A percentile compares a stretch with the other conserved stretches of the same genome.
Conservation (phyloP, 2,113 vertebrate species). For the Percopsis transmontana region DNA sequence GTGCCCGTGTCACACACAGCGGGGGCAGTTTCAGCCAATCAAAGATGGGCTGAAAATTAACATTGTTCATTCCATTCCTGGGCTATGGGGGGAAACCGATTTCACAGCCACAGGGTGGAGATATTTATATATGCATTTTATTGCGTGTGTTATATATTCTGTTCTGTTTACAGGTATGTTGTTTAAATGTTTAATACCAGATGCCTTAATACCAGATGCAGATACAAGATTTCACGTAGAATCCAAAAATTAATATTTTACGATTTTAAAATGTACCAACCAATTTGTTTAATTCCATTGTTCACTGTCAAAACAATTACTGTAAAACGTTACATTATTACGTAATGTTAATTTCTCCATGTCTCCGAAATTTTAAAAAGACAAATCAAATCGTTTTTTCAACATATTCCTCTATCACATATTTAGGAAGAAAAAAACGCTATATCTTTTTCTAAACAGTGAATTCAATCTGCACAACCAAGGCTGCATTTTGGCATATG, state of each 20-base stretch:
- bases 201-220: neutral
- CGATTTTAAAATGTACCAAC: neutral
- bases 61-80: constrained; percentile 88
- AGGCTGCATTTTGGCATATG: constrained; percentile 63
- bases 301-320: neutral
- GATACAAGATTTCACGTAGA: neutral
- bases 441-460: constrained; percentile 34
- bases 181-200: constrained; percentile 2
- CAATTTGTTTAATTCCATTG: neutral
- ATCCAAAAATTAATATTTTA: neutral
- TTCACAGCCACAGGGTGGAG: constrained; percentile 75
- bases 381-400: constrained; percentile 11
- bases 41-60: constrained; percentile 93
- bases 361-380: neutral
- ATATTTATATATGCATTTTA: constrained; percentile 57
- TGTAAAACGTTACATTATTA: neutral
- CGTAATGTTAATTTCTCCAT: neutral
- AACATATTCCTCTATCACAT: constrained; percentile 43
- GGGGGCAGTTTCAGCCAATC: constrained; percentile 93
- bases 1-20: constrained; percentile 83
- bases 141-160: constrained; percentile 33
- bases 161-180: constrained; percentile 16
- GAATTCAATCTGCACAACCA: constrained; percentile 58
- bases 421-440: constrained; percentile 11
- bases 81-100: constrained; percentile 82